Percentiles rank a stretch among this genome's conserved stretches.
These are phyloP conservation scores for Chrysocyon brachyurus DNA, from an alignment of 2,797 vertebrate genomes.

Conservation along the genomic window DNA sequence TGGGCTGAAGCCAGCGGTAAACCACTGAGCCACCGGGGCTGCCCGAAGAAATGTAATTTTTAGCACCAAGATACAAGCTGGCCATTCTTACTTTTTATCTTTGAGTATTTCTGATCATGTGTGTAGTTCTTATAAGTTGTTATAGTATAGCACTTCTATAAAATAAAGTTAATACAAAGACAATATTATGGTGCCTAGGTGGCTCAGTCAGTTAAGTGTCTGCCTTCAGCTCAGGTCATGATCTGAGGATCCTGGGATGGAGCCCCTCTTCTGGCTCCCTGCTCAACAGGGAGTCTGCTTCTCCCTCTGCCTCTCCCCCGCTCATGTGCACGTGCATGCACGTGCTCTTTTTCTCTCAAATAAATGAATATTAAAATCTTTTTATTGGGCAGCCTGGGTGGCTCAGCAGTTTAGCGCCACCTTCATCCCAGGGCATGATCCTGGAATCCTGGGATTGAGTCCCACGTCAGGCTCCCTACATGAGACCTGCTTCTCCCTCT, in stretches of 20 bases:
- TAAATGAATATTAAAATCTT: background rate
- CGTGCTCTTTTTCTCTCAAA: background rate
- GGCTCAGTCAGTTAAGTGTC: no score
- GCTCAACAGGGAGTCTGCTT: background rate
- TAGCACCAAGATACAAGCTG: background rate
- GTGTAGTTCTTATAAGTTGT: background rate
- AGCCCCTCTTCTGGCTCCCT: background rate
- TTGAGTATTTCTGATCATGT: background rate
- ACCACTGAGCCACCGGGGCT: no score
- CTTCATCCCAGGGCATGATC: no score
- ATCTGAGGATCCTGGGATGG: no score
- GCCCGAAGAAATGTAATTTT: background rate
- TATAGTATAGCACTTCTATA: background rate
- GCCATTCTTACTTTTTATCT: background rate
- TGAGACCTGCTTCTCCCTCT: no score
- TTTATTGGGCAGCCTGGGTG: no score
- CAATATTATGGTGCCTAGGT: background rate
- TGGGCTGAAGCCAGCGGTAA: no score
- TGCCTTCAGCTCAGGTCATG: no score
- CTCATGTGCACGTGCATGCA: background rate
- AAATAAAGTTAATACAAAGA: background rate
- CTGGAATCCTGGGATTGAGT: no score
- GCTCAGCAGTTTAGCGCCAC: no score
- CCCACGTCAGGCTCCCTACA: no score
- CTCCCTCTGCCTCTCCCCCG: no score